Percentiles rank a stretch among this genome's conserved stretches.
Evolutionary conservation across 2,113 vertebrate genomes (phyloP).

Genomic region (Numida meleagris): DNA sequence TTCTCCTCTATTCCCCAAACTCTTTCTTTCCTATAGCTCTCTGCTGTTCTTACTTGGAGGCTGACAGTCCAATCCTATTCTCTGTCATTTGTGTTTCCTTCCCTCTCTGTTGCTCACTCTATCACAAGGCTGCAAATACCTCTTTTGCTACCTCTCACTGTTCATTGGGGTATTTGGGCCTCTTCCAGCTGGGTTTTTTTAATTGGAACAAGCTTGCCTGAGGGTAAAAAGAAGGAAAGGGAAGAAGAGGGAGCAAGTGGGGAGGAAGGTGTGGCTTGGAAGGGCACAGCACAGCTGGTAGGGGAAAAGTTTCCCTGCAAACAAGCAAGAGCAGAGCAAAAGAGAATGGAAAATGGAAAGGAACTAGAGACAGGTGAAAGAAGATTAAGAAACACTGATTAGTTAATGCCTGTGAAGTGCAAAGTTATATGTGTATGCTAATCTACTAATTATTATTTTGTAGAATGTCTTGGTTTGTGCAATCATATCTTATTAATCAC

Average conservation of each 20-base stretch:
- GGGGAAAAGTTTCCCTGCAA: neutral
- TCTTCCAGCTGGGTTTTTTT: conserved; percentile 24
- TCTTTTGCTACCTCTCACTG: neutral
- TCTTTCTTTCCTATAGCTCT: neutral
- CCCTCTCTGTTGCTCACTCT: neutral
- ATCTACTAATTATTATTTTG: neutral
- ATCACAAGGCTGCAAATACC: neutral
- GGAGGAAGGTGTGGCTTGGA: neutral
- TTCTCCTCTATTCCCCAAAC: neutral
- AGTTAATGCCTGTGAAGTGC: neutral
- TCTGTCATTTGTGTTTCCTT: neutral
- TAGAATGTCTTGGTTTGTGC: neutral
- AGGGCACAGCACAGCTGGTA: neutral
- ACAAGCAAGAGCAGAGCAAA: neutral
- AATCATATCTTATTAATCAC: neutral
- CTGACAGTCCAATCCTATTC: neutral
- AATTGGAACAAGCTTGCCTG: conserved; percentile 26
- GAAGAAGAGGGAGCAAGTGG: neutral
- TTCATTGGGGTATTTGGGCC: conserved; percentile 24
- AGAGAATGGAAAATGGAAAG: neutral
- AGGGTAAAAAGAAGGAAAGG: neutral
- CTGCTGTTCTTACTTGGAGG: neutral
- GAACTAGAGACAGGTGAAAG: neutral
- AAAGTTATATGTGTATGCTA: neutral
- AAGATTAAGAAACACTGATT: neutral